Base-by-base conservation (phyloP, 2,888 invertebrate genomes). In the Acrocyrtus sp. region DNA sequence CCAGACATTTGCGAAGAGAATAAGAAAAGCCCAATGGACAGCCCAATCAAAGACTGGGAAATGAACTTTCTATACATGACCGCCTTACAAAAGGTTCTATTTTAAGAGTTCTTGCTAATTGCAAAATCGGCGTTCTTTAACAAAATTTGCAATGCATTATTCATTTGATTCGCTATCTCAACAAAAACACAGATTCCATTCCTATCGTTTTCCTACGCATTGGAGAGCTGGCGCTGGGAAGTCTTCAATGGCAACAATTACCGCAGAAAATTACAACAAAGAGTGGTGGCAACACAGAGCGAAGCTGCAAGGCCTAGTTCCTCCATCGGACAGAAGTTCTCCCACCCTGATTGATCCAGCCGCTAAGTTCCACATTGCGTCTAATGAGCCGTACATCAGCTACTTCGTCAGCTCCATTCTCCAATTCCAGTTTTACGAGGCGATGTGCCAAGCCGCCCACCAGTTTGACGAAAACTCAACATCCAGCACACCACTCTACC, bases 371-470 rank as follows among this genome's bases (percentile, higher is more conserved):
- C 85, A 85, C 61, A 81, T 85, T 24, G 81, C 83, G 5, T 80
- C 79, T 47, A 82, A 84, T 78, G 82, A 82, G 21, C 77, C 76
- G 41, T 81, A 81, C 72, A 73, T 81, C 43, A 56, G 60, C 26
- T 66, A 72, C 39, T 61, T 72, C 26, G 15, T 60, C 34, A 58
- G 53, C 39, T 34, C 57, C 19, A 86, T 95, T 4, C 84, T 95
- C 69, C 93, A 95, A 85, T 95, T 94, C 85, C 95, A 95, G 86
- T 88, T 95, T 60, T 92, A 90, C 83, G 90, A 92, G 80, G 89
- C 92, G 47, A 85, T 95, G 74, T 95, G 95, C 82, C 83, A 86
- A 0, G 91, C 89, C 2, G 87, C 93, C 0, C 91, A 91, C 0
- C 91, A 93, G 80, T 78, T 79, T 6, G 84, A 84, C 15, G 76